A percentile compares a stretch with the other conserved stretches of the same genome.
Conservation (phyloP, 1,140 invertebrate species). For the Proctacanthus coquilletti region DNA sequence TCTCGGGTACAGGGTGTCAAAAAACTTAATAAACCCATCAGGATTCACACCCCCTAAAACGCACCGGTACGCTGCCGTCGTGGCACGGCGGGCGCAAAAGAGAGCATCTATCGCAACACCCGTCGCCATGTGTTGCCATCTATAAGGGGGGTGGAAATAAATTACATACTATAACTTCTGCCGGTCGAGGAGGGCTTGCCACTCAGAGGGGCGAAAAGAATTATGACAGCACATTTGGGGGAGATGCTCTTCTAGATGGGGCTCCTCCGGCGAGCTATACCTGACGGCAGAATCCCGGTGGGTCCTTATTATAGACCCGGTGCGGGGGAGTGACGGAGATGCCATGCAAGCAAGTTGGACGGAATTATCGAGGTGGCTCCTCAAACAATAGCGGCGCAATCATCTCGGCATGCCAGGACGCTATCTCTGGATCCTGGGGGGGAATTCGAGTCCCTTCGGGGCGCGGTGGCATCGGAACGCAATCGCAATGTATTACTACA, state of each 20-base stretch:
- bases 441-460: too few species aligned
- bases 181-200: too few species aligned
- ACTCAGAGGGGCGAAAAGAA: too few species aligned
- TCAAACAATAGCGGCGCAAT: too few species aligned
- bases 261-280: too few species aligned
- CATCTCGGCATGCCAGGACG: too few species aligned
- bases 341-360: not conserved
- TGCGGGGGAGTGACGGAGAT: not conserved
- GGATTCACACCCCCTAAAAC: not conserved
- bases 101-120: not conserved
- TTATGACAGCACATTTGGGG: too few species aligned
- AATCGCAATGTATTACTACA: not conserved
- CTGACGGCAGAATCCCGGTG: not conserved
- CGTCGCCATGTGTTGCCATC: not conserved
- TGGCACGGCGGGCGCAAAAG: not conserved
- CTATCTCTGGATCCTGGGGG: too few species aligned
- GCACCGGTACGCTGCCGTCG: not conserved
- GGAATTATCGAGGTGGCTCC: not conserved
- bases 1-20: not conserved
- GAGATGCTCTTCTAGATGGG: too few species aligned
- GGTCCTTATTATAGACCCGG: not conserved
- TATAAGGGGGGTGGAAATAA: not conserved
- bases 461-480: not conserved
- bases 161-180: not conserved
- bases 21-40: constrained; percentile 1